Evolutionary conservation across 1,140 invertebrate genomes (phyloP).

Genomic region (Heliconius hermathena): DNA sequence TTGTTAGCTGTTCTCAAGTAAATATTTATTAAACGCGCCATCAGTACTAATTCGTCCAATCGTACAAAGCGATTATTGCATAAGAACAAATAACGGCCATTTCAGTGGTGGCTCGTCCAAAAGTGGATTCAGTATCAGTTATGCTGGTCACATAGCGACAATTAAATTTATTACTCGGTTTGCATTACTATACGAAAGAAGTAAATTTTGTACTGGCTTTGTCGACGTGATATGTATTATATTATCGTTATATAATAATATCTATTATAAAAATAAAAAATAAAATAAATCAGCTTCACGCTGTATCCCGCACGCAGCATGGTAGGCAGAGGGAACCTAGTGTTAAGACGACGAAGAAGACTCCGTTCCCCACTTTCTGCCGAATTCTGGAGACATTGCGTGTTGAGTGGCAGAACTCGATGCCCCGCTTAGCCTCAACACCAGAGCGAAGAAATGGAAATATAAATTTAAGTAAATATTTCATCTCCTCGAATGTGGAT

Average conservation of each 20-base stretch:
- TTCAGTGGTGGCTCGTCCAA: constrained; percentile 24
- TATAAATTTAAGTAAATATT: no score
- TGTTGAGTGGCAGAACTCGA: no score
- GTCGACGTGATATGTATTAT: not conserved
- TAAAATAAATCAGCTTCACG: no score
- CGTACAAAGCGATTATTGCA: constrained; percentile 40
- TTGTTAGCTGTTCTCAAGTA: constrained; percentile 27
- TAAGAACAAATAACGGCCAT: constrained; percentile 36
- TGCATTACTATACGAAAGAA: not conserved
- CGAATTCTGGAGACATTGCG: no score
- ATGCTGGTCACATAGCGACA: constrained; percentile 51
- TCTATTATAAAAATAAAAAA: no score
- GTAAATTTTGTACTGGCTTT: not conserved
- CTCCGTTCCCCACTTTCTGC: no score
- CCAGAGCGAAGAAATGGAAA: no score
- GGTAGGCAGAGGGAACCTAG: no score
- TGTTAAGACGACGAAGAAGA: no score
- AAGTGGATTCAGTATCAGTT: constrained; percentile 37
- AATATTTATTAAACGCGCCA: constrained; percentile 39
- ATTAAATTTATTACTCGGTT: constrained; percentile 47
- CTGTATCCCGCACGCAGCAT: no score
- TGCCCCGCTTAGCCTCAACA: no score
- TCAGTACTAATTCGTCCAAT: constrained; percentile 36
- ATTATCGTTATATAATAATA: not conserved
- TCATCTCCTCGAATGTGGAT: no score